Evolutionary conservation across 2,888 invertebrate species (phyloP), one percentile per base, ranked within the genome.

Genomic region (Ommatoiulus sabulosus): DNA sequence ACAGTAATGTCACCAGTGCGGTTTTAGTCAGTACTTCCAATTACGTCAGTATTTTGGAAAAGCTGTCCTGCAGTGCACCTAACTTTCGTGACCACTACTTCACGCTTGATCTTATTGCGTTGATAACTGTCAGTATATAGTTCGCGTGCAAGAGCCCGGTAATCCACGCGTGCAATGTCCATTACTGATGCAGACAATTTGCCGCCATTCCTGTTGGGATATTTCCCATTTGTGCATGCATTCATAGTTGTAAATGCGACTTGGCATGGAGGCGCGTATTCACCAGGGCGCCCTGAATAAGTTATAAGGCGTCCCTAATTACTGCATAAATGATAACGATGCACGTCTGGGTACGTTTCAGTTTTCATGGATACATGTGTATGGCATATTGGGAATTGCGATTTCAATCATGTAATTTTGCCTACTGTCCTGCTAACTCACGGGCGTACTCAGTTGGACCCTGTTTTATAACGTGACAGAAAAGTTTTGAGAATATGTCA

Each of bases 241-340:
- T 2, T 52, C n/a, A 15, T 52, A 15, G 52, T 52, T 52, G 10
- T 7, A 7, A 52, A 52, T 10, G 15, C 15, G 52, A 15, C 52
- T 8, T 52, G 52, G 52, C 52, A 7, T 52, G 15, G 12, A 52
- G 12, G 10, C n/a, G n/a, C 52, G n/a, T n/a, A n/a, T 17, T 5
- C 63, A n/a, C 63, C 17, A 63, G 17, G n/a, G 63, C 4, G 63
- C n/a, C 15, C 63, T 63, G 63, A 63, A 63, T 63, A n/a, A 63
- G 63, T n/a, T 17, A 63, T 63, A n/a, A 63, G 17, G 63, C n/a
- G n/a, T 63, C 63, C 63, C 63, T 63, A 63, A 63, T 63, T 63
- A n/a, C 63, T 63, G 63, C 63, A 63, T 63, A n/a, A 63, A 63
- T 63, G 63, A 63, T 63, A 63, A 17, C 63, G n/a, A 63, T 63